These are phyloP conservation scores for Yoshiicerus persimilis DNA, from an alignment of 1,140 invertebrate genomes.

Conservation along the genomic window DNA sequence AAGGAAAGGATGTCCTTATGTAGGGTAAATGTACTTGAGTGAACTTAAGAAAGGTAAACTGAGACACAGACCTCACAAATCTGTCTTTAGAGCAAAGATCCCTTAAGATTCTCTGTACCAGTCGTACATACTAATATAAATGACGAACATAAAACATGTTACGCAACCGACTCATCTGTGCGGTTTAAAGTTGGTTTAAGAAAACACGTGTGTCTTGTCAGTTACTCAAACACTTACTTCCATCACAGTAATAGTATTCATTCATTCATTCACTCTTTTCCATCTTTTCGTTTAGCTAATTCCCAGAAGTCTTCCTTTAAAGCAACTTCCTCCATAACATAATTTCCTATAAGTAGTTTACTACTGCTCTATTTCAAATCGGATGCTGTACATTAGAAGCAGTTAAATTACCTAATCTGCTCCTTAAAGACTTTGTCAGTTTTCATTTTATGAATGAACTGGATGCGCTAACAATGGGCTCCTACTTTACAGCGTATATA, in stretches of 20 bases:
- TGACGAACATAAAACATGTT: neutral
- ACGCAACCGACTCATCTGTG: neutral
- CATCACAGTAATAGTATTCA: neutral
- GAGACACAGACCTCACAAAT: neutral
- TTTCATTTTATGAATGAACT: neutral
- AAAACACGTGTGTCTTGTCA: neutral
- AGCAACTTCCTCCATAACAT: neutral
- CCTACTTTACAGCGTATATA: neutral
- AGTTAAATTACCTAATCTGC: conserved; percentile 3
- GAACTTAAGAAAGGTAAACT: neutral
- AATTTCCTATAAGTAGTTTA: neutral
- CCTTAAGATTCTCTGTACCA: neutral
- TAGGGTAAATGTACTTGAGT: neutral
- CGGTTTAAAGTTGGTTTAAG: neutral
- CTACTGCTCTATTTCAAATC: neutral
- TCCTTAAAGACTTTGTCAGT: neutral
- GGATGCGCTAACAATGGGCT: neutral
- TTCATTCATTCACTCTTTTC: neutral
- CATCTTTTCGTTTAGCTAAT: neutral
- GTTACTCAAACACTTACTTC: neutral
- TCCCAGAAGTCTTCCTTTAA: neutral
- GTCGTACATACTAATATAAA: neutral
- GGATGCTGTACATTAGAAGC: neutral
- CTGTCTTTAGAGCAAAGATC: neutral
- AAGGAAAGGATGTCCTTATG: neutral